A percentile compares a stretch with the other conserved stretches of the same genome.
Conservation (phyloP, 2,888 invertebrate genomes). For the Drosophila maculinotata region DNA sequence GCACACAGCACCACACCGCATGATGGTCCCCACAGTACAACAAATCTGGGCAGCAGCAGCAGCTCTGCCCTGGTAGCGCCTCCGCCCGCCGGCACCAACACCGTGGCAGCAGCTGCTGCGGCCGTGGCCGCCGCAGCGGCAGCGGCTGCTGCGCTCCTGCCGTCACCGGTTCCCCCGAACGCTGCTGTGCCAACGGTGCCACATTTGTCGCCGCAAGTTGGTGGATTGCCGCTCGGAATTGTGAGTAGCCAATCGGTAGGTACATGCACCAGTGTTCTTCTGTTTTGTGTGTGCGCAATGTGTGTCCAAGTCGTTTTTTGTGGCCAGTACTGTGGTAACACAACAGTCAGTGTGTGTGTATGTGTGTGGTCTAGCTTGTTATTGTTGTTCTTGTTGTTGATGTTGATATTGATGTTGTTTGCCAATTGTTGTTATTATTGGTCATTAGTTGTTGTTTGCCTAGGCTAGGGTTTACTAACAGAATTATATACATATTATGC, state of each 20-base stretch:
- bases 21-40: slow-evolving; percentile 86
- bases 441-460: slow-evolving; percentile 69
- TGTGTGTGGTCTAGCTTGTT: slow-evolving; percentile 52
- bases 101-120: slow-evolving; percentile 62
- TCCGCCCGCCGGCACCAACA: slow-evolving; percentile 72
- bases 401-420: slow-evolving; percentile 47
- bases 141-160: slow-evolving; percentile 61
- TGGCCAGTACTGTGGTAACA: slow-evolving; percentile 43
- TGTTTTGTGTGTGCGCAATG: slow-evolving; percentile 52
- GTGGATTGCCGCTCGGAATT: slow-evolving; percentile 86
- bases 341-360: slow-evolving; percentile 40
- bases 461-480: slow-evolving; percentile 72
- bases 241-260: slow-evolving; percentile 86
- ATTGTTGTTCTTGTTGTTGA: slow-evolving; percentile 31
- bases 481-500: slow-evolving; percentile 19
- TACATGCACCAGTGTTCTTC: slow-evolving; percentile 65
- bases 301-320: slow-evolving; percentile 36
- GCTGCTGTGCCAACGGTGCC: slow-evolving; percentile 84
- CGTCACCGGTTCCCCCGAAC: slow-evolving; percentile 49
- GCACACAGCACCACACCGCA: slow-evolving; percentile 95
- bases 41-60: slow-evolving; percentile 69
- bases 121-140: slow-evolving; percentile 63
- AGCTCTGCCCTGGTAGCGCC: slow-evolving; percentile 74
- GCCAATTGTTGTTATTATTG: slow-evolving; percentile 54
- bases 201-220: slow-evolving; percentile 85